Conservation (phyloP, 1,140 invertebrate species). For the Patella vulgata region DNA sequence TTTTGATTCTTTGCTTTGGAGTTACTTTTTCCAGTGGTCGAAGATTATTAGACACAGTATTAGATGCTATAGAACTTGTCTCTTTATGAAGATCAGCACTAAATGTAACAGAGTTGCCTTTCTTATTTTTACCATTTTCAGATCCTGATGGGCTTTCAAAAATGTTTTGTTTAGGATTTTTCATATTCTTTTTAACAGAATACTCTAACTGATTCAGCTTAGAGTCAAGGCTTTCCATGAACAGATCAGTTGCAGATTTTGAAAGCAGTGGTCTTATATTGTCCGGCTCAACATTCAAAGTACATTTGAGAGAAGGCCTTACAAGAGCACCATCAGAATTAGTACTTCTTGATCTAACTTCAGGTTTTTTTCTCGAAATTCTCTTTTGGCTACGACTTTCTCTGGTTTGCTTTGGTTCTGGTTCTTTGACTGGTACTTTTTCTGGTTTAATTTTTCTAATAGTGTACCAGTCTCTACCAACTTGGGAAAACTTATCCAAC, state of each 20-base stretch:
- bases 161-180: conserved; percentile 19
- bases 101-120: conserved; percentile 9
- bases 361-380: conserved; percentile 12
- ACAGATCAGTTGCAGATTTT: conserved; percentile 45
- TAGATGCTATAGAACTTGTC: conserved; percentile 24
- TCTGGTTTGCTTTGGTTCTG: conserved; percentile 45
- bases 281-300: conserved; percentile 17
- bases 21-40: conserved; percentile 46
- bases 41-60: conserved; percentile 34
- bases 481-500: conserved; percentile 37
- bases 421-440: conserved; percentile 39
- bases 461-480: conserved; percentile 42
- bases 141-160: conserved; percentile 12
- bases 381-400: neutral
- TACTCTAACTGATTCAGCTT: conserved; percentile 44
- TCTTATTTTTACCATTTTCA: conserved; percentile 13
- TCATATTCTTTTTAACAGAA: conserved; percentile 43
- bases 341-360: conserved; percentile 23
- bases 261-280: too few relatives aligned
- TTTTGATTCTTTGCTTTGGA: conserved; percentile 28
- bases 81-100: conserved; percentile 13
- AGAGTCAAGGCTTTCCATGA: conserved; percentile 49
- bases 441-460: conserved; percentile 39
- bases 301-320: conserved; percentile 11
- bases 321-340: conserved; percentile 28